Base-by-base conservation (phyloP, 1,140 invertebrate genomes). In the Steinernema feltiae region DNA sequence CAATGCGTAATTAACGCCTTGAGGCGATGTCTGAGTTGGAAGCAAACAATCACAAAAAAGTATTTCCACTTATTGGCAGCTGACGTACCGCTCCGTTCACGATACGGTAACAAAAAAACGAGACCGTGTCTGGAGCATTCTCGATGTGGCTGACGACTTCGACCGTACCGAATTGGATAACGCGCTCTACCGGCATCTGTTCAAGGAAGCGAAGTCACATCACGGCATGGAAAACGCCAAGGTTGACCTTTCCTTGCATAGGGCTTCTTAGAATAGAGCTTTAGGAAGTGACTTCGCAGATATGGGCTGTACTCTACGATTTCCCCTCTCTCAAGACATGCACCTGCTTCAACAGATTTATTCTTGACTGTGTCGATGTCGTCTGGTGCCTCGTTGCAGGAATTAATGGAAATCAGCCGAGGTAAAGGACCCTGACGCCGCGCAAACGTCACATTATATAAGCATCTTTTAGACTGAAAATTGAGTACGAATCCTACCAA, bases 231-330 rank as follows among this genome's bases (percentile, higher is more conserved):
- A 75, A n/a, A 80, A 80, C 70, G 78, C 78, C 0, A 78, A 78
- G 71, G 77, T 78, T 7, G 7, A 2, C 48, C n/a, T 17, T 7
- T 3, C 72, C 27, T 72, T 46, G 30, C 2, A 70, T 15, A 69
- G 21, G 15, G 24, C 18, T n/a, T 41, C 18, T 41, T 7, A 41
- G 18, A 7, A 41, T 41, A 7, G 7, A 7, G 7, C 75, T 84
- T 76, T 84, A 91, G 90, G 90, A 91, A 76, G 91, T 91, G 0
- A 89, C 89, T 72, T 87, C 88, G 71, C 90, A 91, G 81, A 89
- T 91, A 48, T 91, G 90, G 88, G 89, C 89, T 15, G 92, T 91
- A 0, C 86, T 92, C 21, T 92, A 91, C 82, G 92, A 92, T 85
- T 92, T 92, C 84, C 92, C 92, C 1, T 91, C 90, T 82, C 87